phyloP scores from a whole-genome alignment of 2,113 vertebrate genomes.

The Notiomystis cincta region DNA sequence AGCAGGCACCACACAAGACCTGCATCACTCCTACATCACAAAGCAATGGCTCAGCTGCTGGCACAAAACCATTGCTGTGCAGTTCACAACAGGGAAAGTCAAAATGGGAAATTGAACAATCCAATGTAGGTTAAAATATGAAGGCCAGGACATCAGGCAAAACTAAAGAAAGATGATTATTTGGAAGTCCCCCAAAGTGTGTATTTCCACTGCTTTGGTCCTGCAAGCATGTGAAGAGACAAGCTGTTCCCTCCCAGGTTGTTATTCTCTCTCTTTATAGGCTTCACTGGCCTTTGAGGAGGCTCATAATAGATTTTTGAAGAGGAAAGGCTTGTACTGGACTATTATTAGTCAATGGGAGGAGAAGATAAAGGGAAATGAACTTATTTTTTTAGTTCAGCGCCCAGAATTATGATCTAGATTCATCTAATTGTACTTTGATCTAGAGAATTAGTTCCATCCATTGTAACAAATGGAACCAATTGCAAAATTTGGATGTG shows the following conservation, averaged over 20 bases:
- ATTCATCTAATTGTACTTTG: constrained; percentile 7
- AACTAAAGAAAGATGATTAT: not conserved
- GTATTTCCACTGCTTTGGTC: not conserved
- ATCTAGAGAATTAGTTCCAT: constrained; percentile 17
- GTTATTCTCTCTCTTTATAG: not conserved
- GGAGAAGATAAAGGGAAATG: not conserved
- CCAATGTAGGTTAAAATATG: not conserved
- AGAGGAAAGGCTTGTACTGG: not conserved
- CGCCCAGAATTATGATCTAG: not conserved
- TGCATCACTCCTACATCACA: not conserved
- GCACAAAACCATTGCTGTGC: not conserved
- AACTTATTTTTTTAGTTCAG: not conserved
- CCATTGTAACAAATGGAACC: constrained; percentile 4
- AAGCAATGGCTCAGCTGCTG: not conserved
- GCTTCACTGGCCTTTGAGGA: not conserved
- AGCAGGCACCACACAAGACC: not conserved
- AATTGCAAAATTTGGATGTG: constrained; percentile 22
- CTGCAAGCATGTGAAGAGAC: not conserved
- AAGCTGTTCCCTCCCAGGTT: not conserved
- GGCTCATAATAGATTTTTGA: not conserved
- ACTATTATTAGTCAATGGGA: not conserved
- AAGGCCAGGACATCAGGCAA: not conserved
- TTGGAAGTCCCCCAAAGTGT: not conserved
- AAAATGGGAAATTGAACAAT: not conserved
- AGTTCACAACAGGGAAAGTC: not conserved